Conservation (phyloP, 2,888 invertebrate species). For the Napeogenes sylphis region DNA sequence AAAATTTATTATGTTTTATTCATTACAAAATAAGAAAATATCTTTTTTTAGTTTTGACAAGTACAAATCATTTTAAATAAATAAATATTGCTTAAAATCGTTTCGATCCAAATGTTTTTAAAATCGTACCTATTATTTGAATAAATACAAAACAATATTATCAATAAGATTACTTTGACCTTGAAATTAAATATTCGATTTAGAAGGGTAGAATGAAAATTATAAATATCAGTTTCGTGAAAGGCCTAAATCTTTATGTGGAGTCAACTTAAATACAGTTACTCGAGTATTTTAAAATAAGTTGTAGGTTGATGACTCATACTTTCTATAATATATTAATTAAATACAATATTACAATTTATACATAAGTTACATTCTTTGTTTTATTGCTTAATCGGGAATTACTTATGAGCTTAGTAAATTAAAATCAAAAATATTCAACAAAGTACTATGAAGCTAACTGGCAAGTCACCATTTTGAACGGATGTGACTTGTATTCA, state of each 20-base stretch:
- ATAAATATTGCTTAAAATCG: too few species aligned
- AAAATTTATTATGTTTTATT: too few species aligned
- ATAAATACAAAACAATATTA: too few species aligned
- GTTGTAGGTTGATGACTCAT: slow-evolving; percentile 32
- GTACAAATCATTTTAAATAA: too few species aligned
- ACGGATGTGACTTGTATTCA: slow-evolving; percentile 73
- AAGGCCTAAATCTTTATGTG: not conserved
- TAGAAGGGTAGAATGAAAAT: not conserved
- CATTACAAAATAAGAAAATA: too few species aligned
- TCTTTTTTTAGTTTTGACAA: too few species aligned
- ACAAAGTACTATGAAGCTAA: slow-evolving; percentile 42
- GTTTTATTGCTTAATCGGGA: not conserved
- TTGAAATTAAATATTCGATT: not conserved
- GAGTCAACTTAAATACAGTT: slow-evolving; percentile 4
- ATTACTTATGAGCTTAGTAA: not conserved
- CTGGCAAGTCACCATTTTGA: slow-evolving; percentile 82
- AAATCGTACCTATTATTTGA: too few species aligned
- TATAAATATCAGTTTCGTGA: not conserved
- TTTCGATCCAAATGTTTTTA: too few species aligned
- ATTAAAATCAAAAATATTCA: slow-evolving; percentile 11
- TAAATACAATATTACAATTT: slow-evolving; percentile 5
- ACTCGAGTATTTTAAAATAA: slow-evolving; percentile 7
- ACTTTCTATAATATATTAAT: slow-evolving; percentile 21
- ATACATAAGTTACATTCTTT: not conserved
- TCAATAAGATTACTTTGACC: not conserved